Evolutionary conservation across 2,797 vertebrate genomes (phyloP).

Genomic region (Acanthurus leucopareius): DNA sequence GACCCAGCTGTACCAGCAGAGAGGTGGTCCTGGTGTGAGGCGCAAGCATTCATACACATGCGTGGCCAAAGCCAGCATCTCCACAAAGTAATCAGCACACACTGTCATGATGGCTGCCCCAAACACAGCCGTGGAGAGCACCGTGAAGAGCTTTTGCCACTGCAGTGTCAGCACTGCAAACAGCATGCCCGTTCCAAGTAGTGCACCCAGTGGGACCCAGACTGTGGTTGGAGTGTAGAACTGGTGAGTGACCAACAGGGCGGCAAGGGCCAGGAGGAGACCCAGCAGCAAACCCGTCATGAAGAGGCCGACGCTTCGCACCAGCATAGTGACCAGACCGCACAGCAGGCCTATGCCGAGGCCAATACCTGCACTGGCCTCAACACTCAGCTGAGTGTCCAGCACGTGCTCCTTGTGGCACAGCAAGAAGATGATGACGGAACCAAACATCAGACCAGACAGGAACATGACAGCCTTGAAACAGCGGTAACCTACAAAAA

Average conservation of each 20-base stretch:
- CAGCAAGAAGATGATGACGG: conserved; percentile 90
- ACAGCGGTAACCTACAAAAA: conserved; percentile 88
- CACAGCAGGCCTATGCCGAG: conserved; percentile 92
- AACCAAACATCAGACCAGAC: conserved; percentile 92
- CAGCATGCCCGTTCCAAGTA: conserved; percentile 90
- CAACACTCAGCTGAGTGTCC: conserved; percentile 92
- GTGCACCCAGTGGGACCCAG: conserved; percentile 89
- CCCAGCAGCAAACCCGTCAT: conserved; percentile 91
- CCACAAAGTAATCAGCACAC: conserved; percentile 90
- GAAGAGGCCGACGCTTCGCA: conserved; percentile 92
- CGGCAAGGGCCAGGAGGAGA: conserved; percentile 87
- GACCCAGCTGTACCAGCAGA: conserved; percentile 94
- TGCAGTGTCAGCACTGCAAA: conserved; percentile 90
- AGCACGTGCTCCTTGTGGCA: conserved; percentile 92
- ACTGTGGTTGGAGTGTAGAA: conserved; percentile 87
- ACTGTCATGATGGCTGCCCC: conserved; percentile 89
- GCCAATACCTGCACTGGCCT: conserved; percentile 90
- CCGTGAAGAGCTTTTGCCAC: conserved; percentile 90
- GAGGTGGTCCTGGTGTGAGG: conserved; percentile 79
- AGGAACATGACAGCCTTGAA: conserved; percentile 96
- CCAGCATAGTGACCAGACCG: conserved; percentile 92
- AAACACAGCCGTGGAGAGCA: conserved; percentile 89
- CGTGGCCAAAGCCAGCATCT: conserved; percentile 86
- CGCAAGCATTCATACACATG: conserved; percentile 87
- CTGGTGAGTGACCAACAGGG: conserved; percentile 86